Evolutionary conservation across 1,140 invertebrate species (phyloP).

Genomic region (Macrotrachela quadricornifera): DNA sequence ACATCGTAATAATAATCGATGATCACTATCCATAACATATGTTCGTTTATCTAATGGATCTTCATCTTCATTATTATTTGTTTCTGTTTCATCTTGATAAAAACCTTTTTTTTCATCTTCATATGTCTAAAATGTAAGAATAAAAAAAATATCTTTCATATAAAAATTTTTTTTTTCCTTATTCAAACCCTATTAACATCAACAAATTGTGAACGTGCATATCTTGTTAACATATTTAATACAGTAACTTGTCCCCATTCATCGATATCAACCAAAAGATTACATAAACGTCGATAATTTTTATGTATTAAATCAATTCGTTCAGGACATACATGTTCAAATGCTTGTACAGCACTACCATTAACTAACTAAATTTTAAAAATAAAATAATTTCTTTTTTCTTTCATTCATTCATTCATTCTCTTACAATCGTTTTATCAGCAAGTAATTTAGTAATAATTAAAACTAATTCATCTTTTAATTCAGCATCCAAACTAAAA

Average conservation of each 20-base stretch:
- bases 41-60: slow-evolving; percentile 19
- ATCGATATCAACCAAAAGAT: slow-evolving; percentile 81
- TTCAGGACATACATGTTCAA: slow-evolving; percentile 85
- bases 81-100: slow-evolving; percentile 34
- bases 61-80: slow-evolving; percentile 46
- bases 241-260: slow-evolving; percentile 96
- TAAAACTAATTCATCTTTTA: slow-evolving; percentile 77
- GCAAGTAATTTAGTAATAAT: slow-evolving; percentile 83
- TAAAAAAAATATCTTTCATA: too few species aligned
- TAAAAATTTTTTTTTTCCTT: too few species aligned
- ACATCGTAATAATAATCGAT: slow-evolving; percentile 60
- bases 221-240: slow-evolving; percentile 82
- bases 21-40: slow-evolving; percentile 55
- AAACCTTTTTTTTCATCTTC: not conserved
- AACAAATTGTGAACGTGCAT: slow-evolving; percentile 52
- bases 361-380: slow-evolving; percentile 47
- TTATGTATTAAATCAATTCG: slow-evolving; percentile 55
- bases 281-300: slow-evolving; percentile 79
- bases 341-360: slow-evolving; percentile 93
- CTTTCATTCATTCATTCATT: too few species aligned
- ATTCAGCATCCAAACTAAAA: slow-evolving; percentile 71
- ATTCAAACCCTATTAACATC: not conserved
- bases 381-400: not conserved
- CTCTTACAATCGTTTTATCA: slow-evolving; percentile 64
- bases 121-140: not conserved